Evolutionary conservation across 1,140 invertebrate species (phyloP).

Genomic region (Heliconius congener): DNA sequence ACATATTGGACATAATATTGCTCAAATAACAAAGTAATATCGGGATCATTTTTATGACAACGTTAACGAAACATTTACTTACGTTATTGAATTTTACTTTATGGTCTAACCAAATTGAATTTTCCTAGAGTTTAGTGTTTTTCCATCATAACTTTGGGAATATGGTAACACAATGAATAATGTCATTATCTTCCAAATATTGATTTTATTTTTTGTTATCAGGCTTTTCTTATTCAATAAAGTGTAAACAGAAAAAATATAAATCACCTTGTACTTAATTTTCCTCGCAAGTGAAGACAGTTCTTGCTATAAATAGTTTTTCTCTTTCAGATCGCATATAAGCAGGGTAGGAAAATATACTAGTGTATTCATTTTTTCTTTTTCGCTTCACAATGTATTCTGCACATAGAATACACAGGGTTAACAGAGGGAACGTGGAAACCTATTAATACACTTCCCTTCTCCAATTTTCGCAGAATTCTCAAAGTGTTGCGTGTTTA

Average conservation of each 20-base stretch:
- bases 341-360: too few species aligned
- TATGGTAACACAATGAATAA: background rate
- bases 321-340: too few species aligned
- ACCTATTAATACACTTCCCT: too few species aligned
- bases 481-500: too few species aligned
- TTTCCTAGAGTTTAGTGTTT: conserved; percentile 2
- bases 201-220: background rate
- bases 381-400: too few species aligned
- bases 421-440: too few species aligned
- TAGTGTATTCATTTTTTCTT: too few species aligned
- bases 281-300: background rate
- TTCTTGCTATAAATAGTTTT: too few species aligned
- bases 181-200: background rate
- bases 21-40: background rate
- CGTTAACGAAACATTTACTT: conserved; percentile 11
- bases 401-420: too few species aligned
- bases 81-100: conserved; percentile 10
- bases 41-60: background rate
- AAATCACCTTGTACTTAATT: background rate
- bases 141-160: conserved; percentile 7
- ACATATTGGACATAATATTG: background rate
- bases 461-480: too few species aligned
- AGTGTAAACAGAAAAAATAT: background rate
- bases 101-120: conserved; percentile 2
- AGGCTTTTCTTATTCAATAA: background rate